Conservation (phyloP, 30 jellyfish, hydroid and myxozoan genomes). For the Turritopsis dohrnii region DNA sequence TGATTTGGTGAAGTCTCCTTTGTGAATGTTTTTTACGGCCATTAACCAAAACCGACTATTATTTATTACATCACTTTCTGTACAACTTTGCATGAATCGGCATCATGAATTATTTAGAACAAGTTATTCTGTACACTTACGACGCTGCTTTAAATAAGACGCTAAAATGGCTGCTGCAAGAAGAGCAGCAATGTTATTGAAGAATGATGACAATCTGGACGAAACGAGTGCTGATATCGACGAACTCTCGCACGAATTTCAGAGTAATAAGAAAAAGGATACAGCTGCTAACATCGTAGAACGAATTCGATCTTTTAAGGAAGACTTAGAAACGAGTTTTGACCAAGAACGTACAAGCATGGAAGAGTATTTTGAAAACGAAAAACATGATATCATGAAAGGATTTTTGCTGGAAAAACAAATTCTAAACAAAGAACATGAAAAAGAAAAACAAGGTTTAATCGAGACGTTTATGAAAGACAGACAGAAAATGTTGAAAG, state of each 20-base stretch:
- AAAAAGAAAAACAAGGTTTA: slow-evolving; percentile 65
- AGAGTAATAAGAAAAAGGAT: not conserved
- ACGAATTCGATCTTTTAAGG: slow-evolving; percentile 4
- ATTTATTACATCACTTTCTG: not conserved
- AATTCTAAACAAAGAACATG: slow-evolving; percentile 62
- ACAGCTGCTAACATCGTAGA: not conserved
- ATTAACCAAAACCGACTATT: not conserved
- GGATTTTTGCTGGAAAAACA: slow-evolving; percentile 86
- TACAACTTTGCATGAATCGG: slow-evolving; percentile 1
- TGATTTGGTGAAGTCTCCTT: not conserved
- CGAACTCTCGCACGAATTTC: slow-evolving; percentile 14
- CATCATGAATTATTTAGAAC: not conserved
- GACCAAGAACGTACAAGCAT: slow-evolving; percentile 6
- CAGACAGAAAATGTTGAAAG: slow-evolving; percentile 51
- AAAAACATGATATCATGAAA: slow-evolving; percentile 64
- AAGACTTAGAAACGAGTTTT: slow-evolving; percentile 22
- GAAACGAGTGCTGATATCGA: slow-evolving; percentile 20
- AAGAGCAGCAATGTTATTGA: not conserved
- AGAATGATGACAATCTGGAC: not conserved
- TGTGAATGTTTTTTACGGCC: not conserved
- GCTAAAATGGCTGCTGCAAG: slow-evolving; percentile 13
- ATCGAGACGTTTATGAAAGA: slow-evolving; percentile 66
- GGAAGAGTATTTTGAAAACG: slow-evolving; percentile 49
- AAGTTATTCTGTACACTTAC: not conserved
- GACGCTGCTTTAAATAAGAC: not conserved